Conservation (phyloP, 2,888 invertebrate species). For the Oasisia sp. region DNA sequence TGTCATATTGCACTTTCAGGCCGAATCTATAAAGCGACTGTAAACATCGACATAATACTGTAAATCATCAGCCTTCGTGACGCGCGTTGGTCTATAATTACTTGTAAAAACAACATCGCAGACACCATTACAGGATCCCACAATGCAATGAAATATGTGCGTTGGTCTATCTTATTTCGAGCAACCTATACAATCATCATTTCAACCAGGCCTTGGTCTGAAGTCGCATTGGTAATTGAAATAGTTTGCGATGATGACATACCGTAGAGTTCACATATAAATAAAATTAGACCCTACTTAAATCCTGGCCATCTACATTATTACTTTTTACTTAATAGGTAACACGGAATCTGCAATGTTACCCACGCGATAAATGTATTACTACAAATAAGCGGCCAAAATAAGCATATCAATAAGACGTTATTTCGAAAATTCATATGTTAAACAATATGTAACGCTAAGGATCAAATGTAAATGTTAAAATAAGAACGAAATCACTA, state of each 20-base stretch:
- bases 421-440: too few species aligned
- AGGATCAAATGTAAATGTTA: neutral
- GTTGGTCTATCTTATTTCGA: neutral
- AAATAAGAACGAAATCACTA: neutral
- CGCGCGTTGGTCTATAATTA: neutral
- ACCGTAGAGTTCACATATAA: neutral
- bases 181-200: neutral
- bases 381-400: neutral
- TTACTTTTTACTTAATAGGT: neutral
- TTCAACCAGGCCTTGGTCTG: neutral
- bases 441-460: neutral
- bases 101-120: neutral
- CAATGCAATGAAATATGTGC: neutral
- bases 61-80: neutral
- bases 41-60: neutral
- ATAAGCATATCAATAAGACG: neutral
- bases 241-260: neutral
- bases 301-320: neutral
- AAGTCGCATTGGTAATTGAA: neutral
- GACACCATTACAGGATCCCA: neutral
- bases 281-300: neutral
- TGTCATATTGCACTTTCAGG: neutral
- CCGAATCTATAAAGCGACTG: neutral
- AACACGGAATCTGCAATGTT: neutral
- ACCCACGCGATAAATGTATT: neutral